A percentile compares a stretch with the other conserved stretches of the same genome.
Conservation (phyloP, 2,888 invertebrate species). For the Microctonus aethiopoides region DNA sequence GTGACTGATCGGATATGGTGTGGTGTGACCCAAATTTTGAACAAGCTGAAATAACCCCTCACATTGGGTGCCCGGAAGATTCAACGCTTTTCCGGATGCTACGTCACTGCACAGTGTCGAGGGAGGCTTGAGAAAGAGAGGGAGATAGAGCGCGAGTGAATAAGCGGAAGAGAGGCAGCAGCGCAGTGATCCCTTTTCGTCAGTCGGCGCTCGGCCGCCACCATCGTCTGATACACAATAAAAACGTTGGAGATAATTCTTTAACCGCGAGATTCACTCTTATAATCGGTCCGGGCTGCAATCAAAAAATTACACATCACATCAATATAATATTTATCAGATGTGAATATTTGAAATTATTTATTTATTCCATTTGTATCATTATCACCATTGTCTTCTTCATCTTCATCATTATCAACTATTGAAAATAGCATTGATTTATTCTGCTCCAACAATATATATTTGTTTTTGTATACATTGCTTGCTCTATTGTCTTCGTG, state of each 20-base stretch:
- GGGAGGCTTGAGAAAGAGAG: constrained; percentile 47
- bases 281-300: constrained; percentile 4
- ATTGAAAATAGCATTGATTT: not conserved
- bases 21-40: constrained; percentile 16
- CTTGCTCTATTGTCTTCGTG: not conserved
- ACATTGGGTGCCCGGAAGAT: constrained; percentile 45
- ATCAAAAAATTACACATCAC: not conserved
- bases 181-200: constrained; percentile 46
- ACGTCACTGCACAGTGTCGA: constrained; percentile 58
- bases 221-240: constrained; percentile 61
- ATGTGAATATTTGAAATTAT: not conserved
- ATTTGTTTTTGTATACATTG: not conserved
- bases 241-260: constrained; percentile 17
- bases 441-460: not conserved
- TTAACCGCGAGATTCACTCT: not conserved
- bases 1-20: constrained; percentile 16
- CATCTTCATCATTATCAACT: not conserved
- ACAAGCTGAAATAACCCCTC: constrained; percentile 16
- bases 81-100: constrained; percentile 60
- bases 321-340: not conserved
- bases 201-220: constrained; percentile 66
- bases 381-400: too few species aligned
- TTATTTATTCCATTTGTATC: not conserved
- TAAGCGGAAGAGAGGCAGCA: constrained; percentile 11
- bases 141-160: constrained; percentile 21